Evolutionary conservation across 1,140 invertebrate species (phyloP).

Genomic region (Melanaphis sacchari): DNA sequence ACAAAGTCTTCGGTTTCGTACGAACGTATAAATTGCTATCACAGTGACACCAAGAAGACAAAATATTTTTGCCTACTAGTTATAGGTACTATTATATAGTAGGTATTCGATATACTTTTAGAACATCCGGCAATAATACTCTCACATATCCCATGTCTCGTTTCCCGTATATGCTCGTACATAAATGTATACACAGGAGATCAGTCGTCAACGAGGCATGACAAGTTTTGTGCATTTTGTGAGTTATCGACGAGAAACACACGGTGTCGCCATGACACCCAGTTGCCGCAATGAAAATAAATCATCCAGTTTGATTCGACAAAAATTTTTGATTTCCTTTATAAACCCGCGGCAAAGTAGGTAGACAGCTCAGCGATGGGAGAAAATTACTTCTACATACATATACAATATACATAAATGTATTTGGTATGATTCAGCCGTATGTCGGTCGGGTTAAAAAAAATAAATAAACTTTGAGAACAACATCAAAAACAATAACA

Average conservation of each 20-base stretch:
- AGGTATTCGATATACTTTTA: not conserved
- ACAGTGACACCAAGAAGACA: not conserved
- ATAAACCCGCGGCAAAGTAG: not conserved
- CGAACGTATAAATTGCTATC: not conserved
- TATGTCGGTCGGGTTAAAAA: not conserved
- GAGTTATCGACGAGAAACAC: slow-evolving; percentile 19
- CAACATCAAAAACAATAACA: not conserved
- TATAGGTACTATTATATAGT: not conserved
- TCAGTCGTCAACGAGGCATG: slow-evolving; percentile 5
- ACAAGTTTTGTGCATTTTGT: slow-evolving; percentile 26
- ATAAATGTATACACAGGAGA: slow-evolving; percentile 18
- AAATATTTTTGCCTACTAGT: not conserved
- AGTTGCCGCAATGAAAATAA: not conserved
- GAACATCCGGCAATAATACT: not conserved
- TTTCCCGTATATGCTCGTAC: not conserved
- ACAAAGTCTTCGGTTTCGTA: not conserved
- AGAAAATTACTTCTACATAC: not conserved
- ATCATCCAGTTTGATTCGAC: not conserved
- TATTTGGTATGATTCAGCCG: not conserved
- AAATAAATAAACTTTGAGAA: not conserved
- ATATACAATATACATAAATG: not conserved
- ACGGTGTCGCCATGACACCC: not conserved
- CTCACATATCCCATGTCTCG: not conserved
- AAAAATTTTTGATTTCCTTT: not conserved
- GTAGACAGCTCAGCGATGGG: not conserved